phyloP scores from a whole-genome alignment of 2,113 vertebrate genomes.

The Aythya baeri region DNA sequence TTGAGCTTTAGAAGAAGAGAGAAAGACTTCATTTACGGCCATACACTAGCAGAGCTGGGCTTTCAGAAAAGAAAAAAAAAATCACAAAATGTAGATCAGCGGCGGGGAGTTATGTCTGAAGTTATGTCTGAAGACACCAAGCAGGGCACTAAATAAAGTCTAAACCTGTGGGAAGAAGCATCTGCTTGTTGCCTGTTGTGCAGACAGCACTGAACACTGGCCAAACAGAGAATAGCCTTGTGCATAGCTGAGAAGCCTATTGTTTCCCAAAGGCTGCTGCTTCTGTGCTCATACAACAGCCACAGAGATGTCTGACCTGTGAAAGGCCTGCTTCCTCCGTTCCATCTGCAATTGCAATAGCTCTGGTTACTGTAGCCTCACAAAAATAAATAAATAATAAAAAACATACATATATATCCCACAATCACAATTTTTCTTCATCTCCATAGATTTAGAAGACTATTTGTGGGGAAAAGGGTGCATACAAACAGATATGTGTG shows the following conservation, averaged over 20 bases:
- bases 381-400: neutral
- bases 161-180: neutral
- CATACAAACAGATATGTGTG: neutral
- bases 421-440: neutral
- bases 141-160: neutral
- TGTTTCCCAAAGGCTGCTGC: neutral
- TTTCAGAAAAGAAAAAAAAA: neutral
- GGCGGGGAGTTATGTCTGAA: fast-evolving
- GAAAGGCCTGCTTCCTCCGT: neutral
- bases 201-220: neutral
- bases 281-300: neutral
- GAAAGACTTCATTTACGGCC: neutral
- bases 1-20: neutral
- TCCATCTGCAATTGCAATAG: neutral
- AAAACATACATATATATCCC: too few species aligned
- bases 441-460: neutral
- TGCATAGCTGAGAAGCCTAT: neutral
- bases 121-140: neutral
- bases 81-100: fast-evolving
- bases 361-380: neutral
- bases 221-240: neutral
- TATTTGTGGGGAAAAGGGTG: neutral
- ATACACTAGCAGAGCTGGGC: too few species aligned
- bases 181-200: neutral
- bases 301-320: neutral